Percentiles rank a stretch among this genome's conserved stretches.
Conservation (phyloP, 2,797 vertebrate genomes). For the Hoplostethus atlanticus region DNA sequence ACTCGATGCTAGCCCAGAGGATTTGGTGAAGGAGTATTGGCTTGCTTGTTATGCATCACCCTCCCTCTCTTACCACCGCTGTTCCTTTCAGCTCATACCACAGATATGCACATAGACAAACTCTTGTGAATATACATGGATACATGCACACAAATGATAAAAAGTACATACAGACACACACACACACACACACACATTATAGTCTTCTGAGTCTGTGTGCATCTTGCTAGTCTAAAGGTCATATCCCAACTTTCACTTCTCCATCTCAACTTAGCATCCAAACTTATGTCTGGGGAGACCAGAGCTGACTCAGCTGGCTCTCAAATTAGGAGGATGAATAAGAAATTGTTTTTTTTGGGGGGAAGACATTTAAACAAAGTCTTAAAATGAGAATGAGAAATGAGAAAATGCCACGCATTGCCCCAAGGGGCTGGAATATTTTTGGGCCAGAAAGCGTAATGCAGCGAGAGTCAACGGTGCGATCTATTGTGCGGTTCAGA, state of each 20-base stretch:
- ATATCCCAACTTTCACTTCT: slow-evolving; percentile 34
- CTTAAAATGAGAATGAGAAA: slow-evolving; percentile 58
- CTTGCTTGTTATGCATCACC: slow-evolving; percentile 52
- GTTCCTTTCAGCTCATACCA: slow-evolving; percentile 29
- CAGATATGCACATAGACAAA: slow-evolving; percentile 3
- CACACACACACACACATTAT: background rate
- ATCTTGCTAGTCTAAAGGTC: slow-evolving; percentile 47
- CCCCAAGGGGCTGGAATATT: slow-evolving; percentile 61
- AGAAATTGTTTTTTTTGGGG: slow-evolving; percentile 35
- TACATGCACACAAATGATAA: background rate
- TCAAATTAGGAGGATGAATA: slow-evolving; percentile 61
- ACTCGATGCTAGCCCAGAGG: slow-evolving; percentile 36
- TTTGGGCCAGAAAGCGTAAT: slow-evolving; percentile 50
- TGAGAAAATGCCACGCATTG: slow-evolving; percentile 62
- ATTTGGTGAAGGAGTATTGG: slow-evolving; percentile 38
- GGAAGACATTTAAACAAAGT: slow-evolving; percentile 7
- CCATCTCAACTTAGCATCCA: slow-evolving; percentile 22
- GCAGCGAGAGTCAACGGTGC: slow-evolving; percentile 58
- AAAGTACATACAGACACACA: background rate
- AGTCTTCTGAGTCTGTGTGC: background rate
- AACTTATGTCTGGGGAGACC: slow-evolving; percentile 34
- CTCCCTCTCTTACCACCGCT: slow-evolving; percentile 19
- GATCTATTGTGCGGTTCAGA: slow-evolving; percentile 66
- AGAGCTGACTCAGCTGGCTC: slow-evolving; percentile 51
- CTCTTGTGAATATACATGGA: background rate